Percentiles rank a stretch among this genome's conserved stretches.
Conservation (phyloP, 2,888 invertebrate species). For the Sesamia inferens region DNA sequence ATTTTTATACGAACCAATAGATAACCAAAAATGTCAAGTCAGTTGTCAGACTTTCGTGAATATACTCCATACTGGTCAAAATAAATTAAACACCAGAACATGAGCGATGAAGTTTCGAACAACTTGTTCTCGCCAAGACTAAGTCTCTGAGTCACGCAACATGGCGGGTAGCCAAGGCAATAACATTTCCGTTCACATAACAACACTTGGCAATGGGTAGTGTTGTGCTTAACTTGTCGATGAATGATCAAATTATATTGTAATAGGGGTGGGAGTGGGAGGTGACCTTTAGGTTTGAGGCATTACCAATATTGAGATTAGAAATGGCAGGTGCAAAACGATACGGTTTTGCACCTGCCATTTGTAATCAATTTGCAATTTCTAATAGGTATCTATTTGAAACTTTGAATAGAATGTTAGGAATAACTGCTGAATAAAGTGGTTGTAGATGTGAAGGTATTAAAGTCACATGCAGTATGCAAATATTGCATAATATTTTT, state of each 20-base stretch:
- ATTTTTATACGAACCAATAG: background rate
- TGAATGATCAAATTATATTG: constrained; percentile 31
- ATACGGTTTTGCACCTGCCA: too few species aligned
- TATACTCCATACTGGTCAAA: constrained; percentile 23
- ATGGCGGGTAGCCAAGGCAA: constrained; percentile 65
- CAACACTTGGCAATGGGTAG: constrained; percentile 64
- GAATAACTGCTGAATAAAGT: background rate
- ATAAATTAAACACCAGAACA: constrained; percentile 48
- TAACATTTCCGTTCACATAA: constrained; percentile 65
- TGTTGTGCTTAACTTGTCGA: constrained; percentile 45
- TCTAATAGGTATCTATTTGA: background rate
- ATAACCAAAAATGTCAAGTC: background rate
- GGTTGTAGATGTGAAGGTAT: background rate
- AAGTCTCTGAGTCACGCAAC: constrained; percentile 52
- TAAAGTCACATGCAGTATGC: background rate
- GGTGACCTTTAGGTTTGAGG: background rate
- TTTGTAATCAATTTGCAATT: too few species aligned
- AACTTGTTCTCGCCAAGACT: constrained; percentile 54
- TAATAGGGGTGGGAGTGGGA: constrained; percentile 1
- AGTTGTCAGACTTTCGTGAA: constrained; percentile 11
- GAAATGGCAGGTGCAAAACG: background rate
- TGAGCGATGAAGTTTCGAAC: constrained; percentile 36
- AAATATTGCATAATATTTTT: background rate
- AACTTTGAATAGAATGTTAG: background rate
- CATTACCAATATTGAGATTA: background rate